Percentiles rank a stretch among this genome's conserved stretches.
phyloP scores from a whole-genome alignment of 2,888 invertebrate species.

The Plemyria rubiginata region DNA sequence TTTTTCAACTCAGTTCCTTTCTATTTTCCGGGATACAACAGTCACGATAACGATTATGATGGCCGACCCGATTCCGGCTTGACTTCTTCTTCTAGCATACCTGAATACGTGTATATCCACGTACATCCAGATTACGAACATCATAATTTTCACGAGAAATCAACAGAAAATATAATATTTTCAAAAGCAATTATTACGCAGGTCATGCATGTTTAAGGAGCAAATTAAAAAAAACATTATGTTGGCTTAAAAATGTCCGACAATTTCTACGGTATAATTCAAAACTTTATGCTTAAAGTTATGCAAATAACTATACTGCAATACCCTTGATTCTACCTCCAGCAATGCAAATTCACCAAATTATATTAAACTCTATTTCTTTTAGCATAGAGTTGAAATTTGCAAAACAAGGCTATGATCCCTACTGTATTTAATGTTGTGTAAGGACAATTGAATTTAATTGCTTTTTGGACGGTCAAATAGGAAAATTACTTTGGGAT shows the following conservation, averaged over 20 bases:
- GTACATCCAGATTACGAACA: too few species aligned
- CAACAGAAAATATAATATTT: too few species aligned
- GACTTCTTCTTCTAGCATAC: too few species aligned
- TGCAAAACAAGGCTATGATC: constrained; percentile 41
- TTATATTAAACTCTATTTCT: constrained; percentile 31
- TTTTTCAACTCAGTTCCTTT: too few species aligned
- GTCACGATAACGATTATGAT: too few species aligned
- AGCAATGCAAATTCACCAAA: constrained; percentile 9
- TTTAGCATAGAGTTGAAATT: constrained; percentile 39
- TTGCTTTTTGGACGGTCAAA: constrained; percentile 52
- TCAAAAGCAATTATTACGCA: too few species aligned
- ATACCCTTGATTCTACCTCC: constrained; percentile 31
- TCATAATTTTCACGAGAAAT: too few species aligned
- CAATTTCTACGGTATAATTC: not conserved
- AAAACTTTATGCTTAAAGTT: constrained; percentile 35
- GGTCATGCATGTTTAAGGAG: too few species aligned
- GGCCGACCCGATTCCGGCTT: too few species aligned
- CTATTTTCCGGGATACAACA: too few species aligned
- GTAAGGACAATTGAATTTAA: constrained; percentile 62
- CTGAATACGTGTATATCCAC: too few species aligned
- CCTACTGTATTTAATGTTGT: constrained; percentile 57
- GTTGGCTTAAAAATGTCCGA: not conserved
- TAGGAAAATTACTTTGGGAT: constrained; percentile 43
- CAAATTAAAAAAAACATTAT: too few species aligned
- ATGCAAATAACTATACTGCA: constrained; percentile 33